Base-by-base conservation (phyloP, 2,797 vertebrate genomes). In the Amblyraja radiata region DNA sequence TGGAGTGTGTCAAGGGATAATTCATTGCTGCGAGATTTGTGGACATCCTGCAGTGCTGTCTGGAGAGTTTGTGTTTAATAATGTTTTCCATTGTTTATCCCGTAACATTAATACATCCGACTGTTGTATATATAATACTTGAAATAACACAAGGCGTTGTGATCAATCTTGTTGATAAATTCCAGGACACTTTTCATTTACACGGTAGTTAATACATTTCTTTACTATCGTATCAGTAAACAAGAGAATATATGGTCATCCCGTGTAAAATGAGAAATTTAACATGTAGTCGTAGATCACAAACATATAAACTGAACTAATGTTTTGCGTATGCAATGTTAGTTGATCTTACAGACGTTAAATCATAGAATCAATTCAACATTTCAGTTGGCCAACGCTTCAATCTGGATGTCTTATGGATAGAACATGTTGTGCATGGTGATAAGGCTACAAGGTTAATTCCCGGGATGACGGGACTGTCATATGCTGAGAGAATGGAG, bases 111-210 rank as follows among this genome's bases (percentile, higher is more conserved):
- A 68, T 86, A 11, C 61, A 36, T 90, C 58, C 63, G 1, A n/a
- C 23, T 25, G 8, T 28, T 86, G 58, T 86, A 11, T 54, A 13
- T 86, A 39, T 16, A 11, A 63, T 86, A 63, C n/a, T 86, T 63
- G n/a, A 61, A 58, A 86, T 58, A 58, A 54, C 65, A 28, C 11
- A 32, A 32, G 32, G 21, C 28, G 54, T 86, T 61, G 18, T 32
- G 61, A 86, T 58, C 63, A 61, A 84, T 84, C 81, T 86, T 86
- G 25, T 13, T 5, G n/a, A 28, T 86, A 63, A 86, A 86, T 86
- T 86, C 58, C 58, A 86, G 61, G 61, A 84, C 46, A 23, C 25
- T 6, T 28, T 9, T 80, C 9, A 61, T 65, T 86, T 11, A 86
- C 86, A 61, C 28, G 5, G 83, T 86, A 63, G 11, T 80, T 80